Conservation (phyloP, 2,113 vertebrate species). For the Pluvianellus socialis region DNA sequence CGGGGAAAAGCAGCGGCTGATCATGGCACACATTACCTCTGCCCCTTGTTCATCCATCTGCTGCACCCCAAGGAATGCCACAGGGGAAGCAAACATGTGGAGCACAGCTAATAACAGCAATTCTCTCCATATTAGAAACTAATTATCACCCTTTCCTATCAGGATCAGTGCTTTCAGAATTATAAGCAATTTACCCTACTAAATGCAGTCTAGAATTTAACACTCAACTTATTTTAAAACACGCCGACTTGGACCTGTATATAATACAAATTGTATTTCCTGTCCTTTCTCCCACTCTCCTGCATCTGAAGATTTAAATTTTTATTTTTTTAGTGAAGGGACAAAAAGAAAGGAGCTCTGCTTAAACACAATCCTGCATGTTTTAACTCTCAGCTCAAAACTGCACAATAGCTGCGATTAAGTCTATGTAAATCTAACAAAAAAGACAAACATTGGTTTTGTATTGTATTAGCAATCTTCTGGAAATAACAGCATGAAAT, state of each 20-base stretch:
- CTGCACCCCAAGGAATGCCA: slow-evolving; percentile 64
- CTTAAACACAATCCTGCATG: not conserved
- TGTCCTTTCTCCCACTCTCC: not conserved
- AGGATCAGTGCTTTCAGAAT: slow-evolving; percentile 62
- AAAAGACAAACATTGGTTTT: not conserved
- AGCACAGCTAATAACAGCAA: slow-evolving; percentile 67
- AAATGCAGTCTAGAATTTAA: slow-evolving; percentile 62
- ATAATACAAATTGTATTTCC: not conserved
- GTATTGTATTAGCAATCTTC: slow-evolving; percentile 3
- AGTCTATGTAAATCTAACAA: slow-evolving; percentile 4
- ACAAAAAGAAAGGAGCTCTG: not conserved
- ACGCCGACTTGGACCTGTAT: not conserved
- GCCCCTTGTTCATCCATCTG: slow-evolving; percentile 75
- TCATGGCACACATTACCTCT: slow-evolving; percentile 63
- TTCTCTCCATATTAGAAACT: slow-evolving; percentile 62
- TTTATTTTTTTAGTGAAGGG: not conserved
- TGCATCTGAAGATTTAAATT: not conserved
- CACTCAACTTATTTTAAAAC: not conserved
- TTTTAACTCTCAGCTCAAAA: not conserved
- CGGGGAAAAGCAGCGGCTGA: slow-evolving; percentile 44
- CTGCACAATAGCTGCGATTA: not conserved
- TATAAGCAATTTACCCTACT: slow-evolving; percentile 49
- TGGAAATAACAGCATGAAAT: slow-evolving; percentile 41
- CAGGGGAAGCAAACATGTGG: slow-evolving; percentile 43
- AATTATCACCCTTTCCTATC: slow-evolving; percentile 62